Base-by-base conservation (phyloP, 2,888 invertebrate genomes). In the Eupithecia insigniata region DNA sequence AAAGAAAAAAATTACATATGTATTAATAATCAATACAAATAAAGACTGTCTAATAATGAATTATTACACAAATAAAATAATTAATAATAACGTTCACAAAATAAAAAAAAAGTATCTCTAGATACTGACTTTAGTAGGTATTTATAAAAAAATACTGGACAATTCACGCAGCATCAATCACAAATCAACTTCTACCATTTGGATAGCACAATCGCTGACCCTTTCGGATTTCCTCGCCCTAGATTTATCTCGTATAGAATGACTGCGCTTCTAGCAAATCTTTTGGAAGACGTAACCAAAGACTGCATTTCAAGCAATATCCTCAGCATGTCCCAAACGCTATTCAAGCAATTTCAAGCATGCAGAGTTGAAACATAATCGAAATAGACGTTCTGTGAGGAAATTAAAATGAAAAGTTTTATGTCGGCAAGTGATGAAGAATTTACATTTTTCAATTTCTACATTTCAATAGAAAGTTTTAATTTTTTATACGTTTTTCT, bases 371-470 rank as follows among this genome's bases (percentile, higher is more conserved):
- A 26, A 55, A 55, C 55, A 26, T 55, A 55, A 55, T 55, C 55
- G 55, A 55, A 55, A 55, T 55, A 26, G 22, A 55, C 55, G 22
- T 55, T 51, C 55, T 12, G 12, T 0, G 14, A 22, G 55, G 55
- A 26, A 55, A 55, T 55, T 55, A 55, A 55, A 55, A 1, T 3
- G 55, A 55, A 55, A 55, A 55, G 26, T 55, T 22, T 26, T 26
- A 55, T 55, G 55, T 55, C 55, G 55, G 14, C 55, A 55, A 12
- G 55, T 55, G 55, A 55, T 55, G 55, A 55, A 55, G 26, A 26
- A 55, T 55, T 55, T 26, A 26, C 26, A 55, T 55, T 10, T 26
- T 55, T 55, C 12, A 26, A 55, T 55, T 55, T 55, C 12, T 26
- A 26, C 55, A 14, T 14, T 26, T 55, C 14, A 55, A 51, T 51